phyloP scores from a whole-genome alignment of 2,888 invertebrate species.

The Orchesella flavescens region DNA sequence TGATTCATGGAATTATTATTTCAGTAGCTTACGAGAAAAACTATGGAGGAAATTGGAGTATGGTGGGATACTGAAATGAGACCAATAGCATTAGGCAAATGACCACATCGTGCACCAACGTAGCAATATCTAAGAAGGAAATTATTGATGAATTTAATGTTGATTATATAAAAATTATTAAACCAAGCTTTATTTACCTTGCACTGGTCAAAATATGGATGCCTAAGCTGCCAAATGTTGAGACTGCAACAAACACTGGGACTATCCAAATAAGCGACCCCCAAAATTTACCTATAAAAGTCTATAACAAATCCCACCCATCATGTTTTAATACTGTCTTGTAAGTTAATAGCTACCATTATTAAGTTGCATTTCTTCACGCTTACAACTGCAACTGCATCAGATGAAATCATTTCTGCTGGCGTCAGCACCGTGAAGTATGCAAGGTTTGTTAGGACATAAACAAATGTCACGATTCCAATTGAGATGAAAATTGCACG shows the following conservation, averaged over 20 bases:
- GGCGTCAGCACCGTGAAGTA: constrained; percentile 91
- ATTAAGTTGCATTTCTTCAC: too few relatives aligned
- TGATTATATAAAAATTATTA: constrained; percentile 2
- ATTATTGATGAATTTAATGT: background rate
- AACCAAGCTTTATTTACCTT: constrained; percentile 75
- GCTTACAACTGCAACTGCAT: constrained; percentile 95
- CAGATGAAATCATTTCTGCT: constrained; percentile 86
- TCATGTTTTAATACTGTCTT: too few relatives aligned
- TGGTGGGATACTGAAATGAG: constrained; percentile 84
- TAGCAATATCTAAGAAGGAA: constrained; percentile 53
- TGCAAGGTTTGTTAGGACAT: constrained; percentile 90
- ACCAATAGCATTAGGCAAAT: constrained; percentile 87
- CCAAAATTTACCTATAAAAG: constrained; percentile 86
- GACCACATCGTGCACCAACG: constrained; percentile 82
- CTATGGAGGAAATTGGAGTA: constrained; percentile 86
- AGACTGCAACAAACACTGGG: constrained; percentile 92
- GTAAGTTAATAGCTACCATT: too few relatives aligned
- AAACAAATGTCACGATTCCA: constrained; percentile 90
- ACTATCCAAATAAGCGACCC: constrained; percentile 85
- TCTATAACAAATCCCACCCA: constrained; percentile 77
- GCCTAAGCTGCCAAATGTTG: constrained; percentile 92
- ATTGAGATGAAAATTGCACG: constrained; percentile 92
- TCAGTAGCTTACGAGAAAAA: constrained; percentile 82
- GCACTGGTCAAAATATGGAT: constrained; percentile 97
- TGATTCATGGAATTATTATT: too few relatives aligned